Percentiles rank a stretch among this genome's conserved stretches.
Evolutionary conservation across 2,113 vertebrate species (phyloP).

Genomic region (Scytalopus superciliaris): DNA sequence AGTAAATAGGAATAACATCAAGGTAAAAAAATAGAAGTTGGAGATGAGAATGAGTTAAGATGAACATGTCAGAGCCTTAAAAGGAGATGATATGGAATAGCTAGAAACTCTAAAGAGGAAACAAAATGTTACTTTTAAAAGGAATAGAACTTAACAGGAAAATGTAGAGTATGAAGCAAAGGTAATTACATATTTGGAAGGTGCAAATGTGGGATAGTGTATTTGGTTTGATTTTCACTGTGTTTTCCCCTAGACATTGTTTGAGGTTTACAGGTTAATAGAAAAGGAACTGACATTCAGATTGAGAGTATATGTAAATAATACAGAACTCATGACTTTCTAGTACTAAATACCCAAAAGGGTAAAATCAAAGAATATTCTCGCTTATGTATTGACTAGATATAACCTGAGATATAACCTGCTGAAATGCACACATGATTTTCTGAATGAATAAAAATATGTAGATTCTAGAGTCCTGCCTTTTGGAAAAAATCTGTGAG

Average conservation of each 20-base stretch:
- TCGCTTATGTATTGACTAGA: background rate
- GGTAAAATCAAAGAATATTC: background rate
- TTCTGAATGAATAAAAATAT: background rate
- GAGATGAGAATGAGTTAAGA: background rate
- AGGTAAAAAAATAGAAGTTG: background rate
- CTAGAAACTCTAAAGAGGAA: background rate
- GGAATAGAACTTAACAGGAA: background rate
- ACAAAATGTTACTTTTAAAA: background rate
- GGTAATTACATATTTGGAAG: background rate
- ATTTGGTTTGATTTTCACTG: background rate
- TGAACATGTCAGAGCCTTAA: background rate
- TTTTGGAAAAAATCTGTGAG: background rate
- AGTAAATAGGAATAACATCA: background rate
- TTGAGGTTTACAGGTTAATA: background rate
- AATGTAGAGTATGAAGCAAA: background rate
- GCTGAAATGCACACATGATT: background rate
- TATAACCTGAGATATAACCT: background rate
- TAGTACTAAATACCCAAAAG: background rate
- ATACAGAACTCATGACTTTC: background rate
- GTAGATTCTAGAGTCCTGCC: background rate
- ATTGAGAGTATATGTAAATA: background rate
- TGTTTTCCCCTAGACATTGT: background rate
- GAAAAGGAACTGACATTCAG: background rate
- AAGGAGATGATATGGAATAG: background rate
- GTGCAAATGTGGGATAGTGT: background rate